These are phyloP conservation scores for Reticulitermes speratus DNA, from an alignment of 1,140 invertebrate species.

Conservation along the genomic window DNA sequence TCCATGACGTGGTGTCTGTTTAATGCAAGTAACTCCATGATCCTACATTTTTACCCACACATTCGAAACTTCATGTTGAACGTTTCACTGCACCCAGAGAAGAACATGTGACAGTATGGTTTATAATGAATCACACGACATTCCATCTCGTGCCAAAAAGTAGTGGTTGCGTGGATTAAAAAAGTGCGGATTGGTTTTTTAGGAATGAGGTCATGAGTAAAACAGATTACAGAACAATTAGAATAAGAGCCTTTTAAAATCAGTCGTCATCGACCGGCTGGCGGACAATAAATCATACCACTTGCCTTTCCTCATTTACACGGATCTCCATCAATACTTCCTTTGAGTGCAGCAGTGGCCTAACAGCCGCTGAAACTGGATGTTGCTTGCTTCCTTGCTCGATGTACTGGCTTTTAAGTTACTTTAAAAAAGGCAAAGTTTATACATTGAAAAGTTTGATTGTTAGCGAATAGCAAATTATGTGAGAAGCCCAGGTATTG, in stretches of 20 bases:
- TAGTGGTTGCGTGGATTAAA: background rate
- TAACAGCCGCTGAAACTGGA: background rate
- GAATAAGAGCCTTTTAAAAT: background rate
- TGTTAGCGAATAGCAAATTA: no score
- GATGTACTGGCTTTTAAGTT: no score
- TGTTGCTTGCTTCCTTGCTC: no score
- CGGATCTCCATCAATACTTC: background rate
- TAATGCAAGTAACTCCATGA: no score
- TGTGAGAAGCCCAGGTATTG: no score
- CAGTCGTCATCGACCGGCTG: background rate
- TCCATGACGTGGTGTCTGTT: no score
- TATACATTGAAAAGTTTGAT: no score
- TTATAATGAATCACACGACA: background rate
- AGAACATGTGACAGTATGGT: background rate
- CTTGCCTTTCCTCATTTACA: background rate
- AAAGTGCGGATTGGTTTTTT: background rate
- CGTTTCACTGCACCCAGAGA: background rate
- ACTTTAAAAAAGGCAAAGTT: no score
- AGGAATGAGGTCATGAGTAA: background rate
- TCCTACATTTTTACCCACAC: background rate
- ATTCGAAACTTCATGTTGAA: background rate
- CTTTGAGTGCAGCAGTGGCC: background rate
- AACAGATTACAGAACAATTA: slow-evolving; percentile 17
- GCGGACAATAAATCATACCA: background rate
- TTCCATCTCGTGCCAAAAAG: background rate